Percentiles rank a stretch among this genome's conserved stretches.
These are phyloP conservation scores for Steinernema scapterisci DNA, from an alignment of 2,888 invertebrate genomes.

Conservation along the genomic window DNA sequence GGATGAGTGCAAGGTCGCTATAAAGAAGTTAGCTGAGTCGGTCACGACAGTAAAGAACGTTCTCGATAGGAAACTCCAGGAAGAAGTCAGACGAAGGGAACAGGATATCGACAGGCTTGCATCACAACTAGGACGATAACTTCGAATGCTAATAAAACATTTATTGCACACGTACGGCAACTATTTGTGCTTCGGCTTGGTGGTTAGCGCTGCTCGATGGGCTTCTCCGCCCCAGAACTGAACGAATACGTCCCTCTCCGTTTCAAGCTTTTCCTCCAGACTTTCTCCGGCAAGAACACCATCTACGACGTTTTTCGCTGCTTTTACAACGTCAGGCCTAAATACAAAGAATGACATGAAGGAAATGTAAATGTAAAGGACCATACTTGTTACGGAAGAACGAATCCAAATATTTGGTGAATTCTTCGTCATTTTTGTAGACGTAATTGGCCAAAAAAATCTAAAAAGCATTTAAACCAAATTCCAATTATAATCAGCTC, in stretches of 20 bases:
- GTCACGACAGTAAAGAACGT: conserved; percentile 67
- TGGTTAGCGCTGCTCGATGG: conserved; percentile 29
- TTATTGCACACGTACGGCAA: background rate
- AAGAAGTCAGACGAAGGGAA: conserved; percentile 55
- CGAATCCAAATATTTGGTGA: conserved; percentile 11
- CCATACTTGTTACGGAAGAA: conserved; percentile 32
- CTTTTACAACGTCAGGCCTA: conserved; percentile 32
- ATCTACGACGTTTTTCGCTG: conserved; percentile 33
- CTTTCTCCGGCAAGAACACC: conserved; percentile 6
- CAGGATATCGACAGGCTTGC: conserved; percentile 39
- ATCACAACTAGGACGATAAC: background rate
- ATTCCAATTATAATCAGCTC: background rate
- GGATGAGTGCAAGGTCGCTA: conserved; percentile 66
- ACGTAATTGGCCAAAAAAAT: conserved; percentile 27
- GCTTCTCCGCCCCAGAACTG: conserved; percentile 38
- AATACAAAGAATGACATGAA: too few species aligned
- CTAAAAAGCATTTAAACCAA: background rate
- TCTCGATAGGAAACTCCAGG: conserved; percentile 61
- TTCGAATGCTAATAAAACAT: background rate
- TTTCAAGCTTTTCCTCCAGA: conserved; percentile 29
- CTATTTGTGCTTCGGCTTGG: conserved; percentile 38
- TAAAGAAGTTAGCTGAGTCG: conserved; percentile 66
- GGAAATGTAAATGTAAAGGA: background rate
- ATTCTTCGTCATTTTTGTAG: conserved; percentile 30
- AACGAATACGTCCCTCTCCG: conserved; percentile 37